phyloP scores from a whole-genome alignment of 2,113 vertebrate species.

The Spilogale gracilis region DNA sequence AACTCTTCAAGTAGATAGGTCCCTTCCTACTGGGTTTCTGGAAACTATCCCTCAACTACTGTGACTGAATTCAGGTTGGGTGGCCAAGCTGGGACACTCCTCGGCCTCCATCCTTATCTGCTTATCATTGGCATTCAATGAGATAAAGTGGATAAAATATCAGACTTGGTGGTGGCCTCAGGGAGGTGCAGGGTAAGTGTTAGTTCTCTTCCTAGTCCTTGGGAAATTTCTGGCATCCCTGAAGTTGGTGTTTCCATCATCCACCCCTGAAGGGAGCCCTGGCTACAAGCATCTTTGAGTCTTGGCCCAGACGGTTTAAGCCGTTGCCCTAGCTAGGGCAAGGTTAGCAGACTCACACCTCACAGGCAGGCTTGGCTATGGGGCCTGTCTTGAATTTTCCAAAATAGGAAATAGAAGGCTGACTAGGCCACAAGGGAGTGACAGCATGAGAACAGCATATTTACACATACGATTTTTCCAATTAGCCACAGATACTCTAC shows the following conservation, averaged over 20 bases:
- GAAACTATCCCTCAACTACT: background rate
- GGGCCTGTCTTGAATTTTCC: background rate
- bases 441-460: background rate
- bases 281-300: background rate
- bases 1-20: background rate
- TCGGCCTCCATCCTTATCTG: background rate
- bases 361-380: background rate
- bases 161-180: background rate
- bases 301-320: background rate
- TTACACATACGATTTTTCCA: conserved; percentile 38
- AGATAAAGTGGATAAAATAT: background rate
- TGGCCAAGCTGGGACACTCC: background rate
- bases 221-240: background rate
- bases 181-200: background rate
- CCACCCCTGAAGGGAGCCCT: background rate
- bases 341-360: conserved; percentile 1
- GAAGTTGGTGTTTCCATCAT: background rate
- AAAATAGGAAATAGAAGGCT: conserved; percentile 38
- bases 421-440: background rate
- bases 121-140: background rate
- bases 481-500: conserved; percentile 20
- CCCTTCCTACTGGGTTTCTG: background rate
- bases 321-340: background rate
- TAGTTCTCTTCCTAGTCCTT: background rate
- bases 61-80: background rate